Conservation (phyloP, 2,113 vertebrate genomes). For the Diadophis punctatus region DNA sequence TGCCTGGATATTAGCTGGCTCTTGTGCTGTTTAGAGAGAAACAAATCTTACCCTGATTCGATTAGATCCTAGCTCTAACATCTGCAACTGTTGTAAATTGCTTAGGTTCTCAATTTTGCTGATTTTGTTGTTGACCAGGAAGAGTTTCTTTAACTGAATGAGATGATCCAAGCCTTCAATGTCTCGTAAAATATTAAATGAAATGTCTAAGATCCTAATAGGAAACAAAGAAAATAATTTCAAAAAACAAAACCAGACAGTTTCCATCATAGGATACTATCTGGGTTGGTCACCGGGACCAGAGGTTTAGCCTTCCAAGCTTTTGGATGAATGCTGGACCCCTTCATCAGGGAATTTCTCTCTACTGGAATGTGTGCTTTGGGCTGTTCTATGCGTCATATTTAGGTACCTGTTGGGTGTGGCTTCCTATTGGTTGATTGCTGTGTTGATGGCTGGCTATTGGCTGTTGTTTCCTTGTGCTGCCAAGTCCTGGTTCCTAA, state of each 20-base stretch:
- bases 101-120: constrained; percentile 83
- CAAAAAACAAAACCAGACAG: neutral
- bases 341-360: neutral
- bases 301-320: neutral
- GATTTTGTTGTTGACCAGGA: constrained; percentile 97
- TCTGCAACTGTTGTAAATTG: constrained; percentile 78
- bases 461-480: neutral
- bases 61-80: constrained; percentile 96
- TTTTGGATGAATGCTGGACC: neutral
- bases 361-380: neutral
- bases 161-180: constrained; percentile 88
- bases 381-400: neutral
- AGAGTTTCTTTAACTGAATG: constrained; percentile 87
- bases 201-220: constrained; percentile 88
- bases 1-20: neutral
- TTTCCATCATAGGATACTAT: neutral
- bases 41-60: constrained; percentile 85
- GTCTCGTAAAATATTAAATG: constrained; percentile 91
- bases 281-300: neutral
- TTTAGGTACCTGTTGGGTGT: neutral
- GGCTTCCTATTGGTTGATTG: neutral
- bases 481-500: neutral
- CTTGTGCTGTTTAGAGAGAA: neutral
- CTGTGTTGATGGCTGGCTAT: neutral
- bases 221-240: constrained; percentile 33